A percentile compares a stretch with the other conserved stretches of the same genome.
Evolutionary conservation across 2,113 vertebrate species (phyloP).

Genomic region (Panthera uncia): DNA sequence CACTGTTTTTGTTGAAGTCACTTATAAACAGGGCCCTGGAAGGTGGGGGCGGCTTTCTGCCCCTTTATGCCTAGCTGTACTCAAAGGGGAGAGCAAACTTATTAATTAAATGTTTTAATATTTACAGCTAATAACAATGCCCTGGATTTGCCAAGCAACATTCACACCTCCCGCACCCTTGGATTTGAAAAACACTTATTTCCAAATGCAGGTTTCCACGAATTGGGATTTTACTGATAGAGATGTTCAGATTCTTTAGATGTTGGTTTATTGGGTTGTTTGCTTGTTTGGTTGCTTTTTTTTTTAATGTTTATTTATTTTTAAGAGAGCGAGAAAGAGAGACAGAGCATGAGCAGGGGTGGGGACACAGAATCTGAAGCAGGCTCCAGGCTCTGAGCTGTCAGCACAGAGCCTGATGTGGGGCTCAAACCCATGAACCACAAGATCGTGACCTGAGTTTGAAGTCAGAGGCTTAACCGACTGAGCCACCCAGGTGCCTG

Average conservation of each 20-base stretch:
- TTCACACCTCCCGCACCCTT: not conserved
- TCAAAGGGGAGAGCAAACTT: not conserved
- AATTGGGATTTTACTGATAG: not conserved
- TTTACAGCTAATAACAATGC: constrained; percentile 14
- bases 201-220: constrained; percentile 3
- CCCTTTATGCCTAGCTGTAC: not conserved
- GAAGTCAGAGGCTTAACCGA: too few relatives aligned
- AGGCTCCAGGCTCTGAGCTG: too few relatives aligned
- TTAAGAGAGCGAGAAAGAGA: too few relatives aligned
- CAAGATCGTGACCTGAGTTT: too few relatives aligned
- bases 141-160: constrained; percentile 14
- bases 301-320: not conserved
- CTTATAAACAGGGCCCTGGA: not conserved
- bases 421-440: too few relatives aligned
- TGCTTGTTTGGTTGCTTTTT: constrained; percentile 25
- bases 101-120: not conserved
- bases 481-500: too few relatives aligned
- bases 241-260: not conserved
- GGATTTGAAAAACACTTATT: constrained; percentile 26
- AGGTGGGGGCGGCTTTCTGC: not conserved
- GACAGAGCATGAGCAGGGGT: too few relatives aligned
- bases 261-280: constrained; percentile 2
- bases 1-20: not conserved
- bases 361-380: too few relatives aligned
- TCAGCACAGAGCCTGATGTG: too few relatives aligned